phyloP scores from a whole-genome alignment of 2,888 invertebrate species.

The Sisyra nigra region DNA sequence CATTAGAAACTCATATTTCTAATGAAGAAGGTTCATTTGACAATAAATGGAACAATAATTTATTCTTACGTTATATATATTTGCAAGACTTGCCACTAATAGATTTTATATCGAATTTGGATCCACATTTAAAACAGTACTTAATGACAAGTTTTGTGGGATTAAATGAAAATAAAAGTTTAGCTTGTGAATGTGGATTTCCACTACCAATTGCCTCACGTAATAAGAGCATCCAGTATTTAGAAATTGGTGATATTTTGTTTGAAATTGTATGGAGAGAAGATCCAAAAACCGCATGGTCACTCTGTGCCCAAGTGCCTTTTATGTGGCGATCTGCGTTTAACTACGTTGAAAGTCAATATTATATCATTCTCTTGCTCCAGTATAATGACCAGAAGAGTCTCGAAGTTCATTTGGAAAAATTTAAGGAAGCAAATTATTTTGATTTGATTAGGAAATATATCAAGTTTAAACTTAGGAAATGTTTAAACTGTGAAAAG shows the following conservation, averaged over 20 bases:
- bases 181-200: conserved; percentile 41
- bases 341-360: conserved; percentile 29
- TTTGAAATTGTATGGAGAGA: conserved; percentile 33
- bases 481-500: conserved; percentile 43
- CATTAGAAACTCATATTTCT: conserved; percentile 17
- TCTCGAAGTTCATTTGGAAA: conserved; percentile 34
- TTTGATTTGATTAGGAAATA: conserved; percentile 35
- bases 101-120: conserved; percentile 18
- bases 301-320: conserved; percentile 41
- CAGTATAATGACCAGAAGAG: conserved; percentile 41
- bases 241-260: conserved; percentile 37
- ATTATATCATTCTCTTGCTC: conserved; percentile 34
- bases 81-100: conserved; percentile 10
- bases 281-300: conserved; percentile 30
- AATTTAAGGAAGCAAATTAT: conserved; percentile 42
- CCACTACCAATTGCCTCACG: conserved; percentile 35
- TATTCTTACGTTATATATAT: conserved; percentile 21
- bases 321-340: conserved; percentile 44
- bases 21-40: conserved; percentile 15
- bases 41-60: conserved; percentile 21
- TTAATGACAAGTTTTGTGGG: conserved; percentile 40
- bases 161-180: conserved; percentile 30
- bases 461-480: conserved; percentile 35
- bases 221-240: conserved; percentile 30
- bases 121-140: conserved; percentile 32